Percentiles rank a stretch among this genome's conserved stretches.
phyloP scores from a whole-genome alignment of 1,140 invertebrate species.

The Ruditapes philippinarum region DNA sequence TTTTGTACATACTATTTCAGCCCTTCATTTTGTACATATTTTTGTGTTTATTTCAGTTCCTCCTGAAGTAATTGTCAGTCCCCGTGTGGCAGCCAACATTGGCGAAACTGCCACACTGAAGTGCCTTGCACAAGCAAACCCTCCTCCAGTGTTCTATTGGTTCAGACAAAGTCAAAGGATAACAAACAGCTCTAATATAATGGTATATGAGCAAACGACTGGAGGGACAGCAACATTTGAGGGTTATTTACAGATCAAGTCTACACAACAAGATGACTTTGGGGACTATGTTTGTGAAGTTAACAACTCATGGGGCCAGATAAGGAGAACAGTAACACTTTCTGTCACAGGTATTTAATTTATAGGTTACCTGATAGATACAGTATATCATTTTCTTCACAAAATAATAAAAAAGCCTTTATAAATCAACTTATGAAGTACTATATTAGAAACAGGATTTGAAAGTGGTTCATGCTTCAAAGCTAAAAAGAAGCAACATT shows the following conservation, averaged over 20 bases:
- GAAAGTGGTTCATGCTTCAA: no score
- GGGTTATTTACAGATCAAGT: conserved; percentile 63
- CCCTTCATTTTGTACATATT: no score
- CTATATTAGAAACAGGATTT: no score
- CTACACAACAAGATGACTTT: conserved; percentile 54
- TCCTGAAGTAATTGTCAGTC: conserved; percentile 53
- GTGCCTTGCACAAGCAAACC: conserved; percentile 73
- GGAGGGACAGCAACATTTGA: conserved; percentile 23
- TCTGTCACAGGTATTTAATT: conserved; percentile 35
- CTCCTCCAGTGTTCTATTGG: conserved; percentile 75
- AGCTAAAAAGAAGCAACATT: no score
- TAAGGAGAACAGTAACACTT: neutral
- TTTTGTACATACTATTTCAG: no score
- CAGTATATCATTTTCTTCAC: no score
- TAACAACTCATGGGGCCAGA: conserved; percentile 72
- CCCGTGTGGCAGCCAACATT: conserved; percentile 67
- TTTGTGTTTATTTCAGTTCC: conserved; percentile 59
- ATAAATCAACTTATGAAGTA: no score
- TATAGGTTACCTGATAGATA: neutral
- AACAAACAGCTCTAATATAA: neutral
- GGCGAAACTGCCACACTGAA: conserved; percentile 55
- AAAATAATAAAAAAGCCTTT: no score
- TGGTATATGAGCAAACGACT: neutral
- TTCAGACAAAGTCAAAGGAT: conserved; percentile 67
- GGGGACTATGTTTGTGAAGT: conserved; percentile 75